Percentiles rank a stretch among this genome's conserved stretches.
Conservation (phyloP, 1,140 invertebrate species). For the Branchinecta lynchi region DNA sequence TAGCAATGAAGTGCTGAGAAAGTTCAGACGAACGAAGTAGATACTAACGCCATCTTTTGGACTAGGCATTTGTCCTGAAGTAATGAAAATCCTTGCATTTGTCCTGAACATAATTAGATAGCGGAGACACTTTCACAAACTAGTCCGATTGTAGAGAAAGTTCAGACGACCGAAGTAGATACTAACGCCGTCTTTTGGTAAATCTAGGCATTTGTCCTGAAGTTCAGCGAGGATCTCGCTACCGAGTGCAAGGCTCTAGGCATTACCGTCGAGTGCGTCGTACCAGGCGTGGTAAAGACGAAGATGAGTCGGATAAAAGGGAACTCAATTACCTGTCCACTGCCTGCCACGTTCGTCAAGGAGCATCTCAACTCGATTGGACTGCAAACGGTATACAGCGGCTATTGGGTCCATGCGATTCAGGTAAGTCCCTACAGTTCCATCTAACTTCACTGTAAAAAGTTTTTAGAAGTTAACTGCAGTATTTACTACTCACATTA, state of each 20-base stretch:
- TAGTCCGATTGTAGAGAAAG: too few relatives aligned
- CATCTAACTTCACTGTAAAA: too few relatives aligned
- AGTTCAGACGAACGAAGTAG: too few relatives aligned
- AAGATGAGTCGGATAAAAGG: constrained; percentile 78
- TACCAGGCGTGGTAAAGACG: constrained; percentile 76
- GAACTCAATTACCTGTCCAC: constrained; percentile 58
- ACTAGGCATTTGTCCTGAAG: too few relatives aligned
- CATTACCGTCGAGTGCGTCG: constrained; percentile 66
- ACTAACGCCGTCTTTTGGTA: constrained; percentile 16
- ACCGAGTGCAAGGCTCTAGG: constrained; percentile 62
- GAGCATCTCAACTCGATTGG: constrained; percentile 59
- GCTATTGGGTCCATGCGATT: constrained; percentile 38
- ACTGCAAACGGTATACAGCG: constrained; percentile 51
- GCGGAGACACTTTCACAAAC: too few relatives aligned
- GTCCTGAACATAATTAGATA: too few relatives aligned
- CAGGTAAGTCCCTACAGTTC: constrained; percentile 14
- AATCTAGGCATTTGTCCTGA: constrained; percentile 58
- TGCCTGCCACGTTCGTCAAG: constrained; percentile 55
- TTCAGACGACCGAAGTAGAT: neutral
- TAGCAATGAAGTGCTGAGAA: too few relatives aligned
- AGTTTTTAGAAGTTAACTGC: too few relatives aligned
- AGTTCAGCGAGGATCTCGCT: constrained; percentile 62
- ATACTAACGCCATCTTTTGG: too few relatives aligned
- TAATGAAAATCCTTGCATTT: too few relatives aligned
- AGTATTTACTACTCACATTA: too few relatives aligned